A percentile compares a stretch with the other conserved stretches of the same genome.
These are phyloP conservation scores for Monopis laevigella DNA, from an alignment of 2,888 invertebrate genomes.

Conservation along the genomic window DNA sequence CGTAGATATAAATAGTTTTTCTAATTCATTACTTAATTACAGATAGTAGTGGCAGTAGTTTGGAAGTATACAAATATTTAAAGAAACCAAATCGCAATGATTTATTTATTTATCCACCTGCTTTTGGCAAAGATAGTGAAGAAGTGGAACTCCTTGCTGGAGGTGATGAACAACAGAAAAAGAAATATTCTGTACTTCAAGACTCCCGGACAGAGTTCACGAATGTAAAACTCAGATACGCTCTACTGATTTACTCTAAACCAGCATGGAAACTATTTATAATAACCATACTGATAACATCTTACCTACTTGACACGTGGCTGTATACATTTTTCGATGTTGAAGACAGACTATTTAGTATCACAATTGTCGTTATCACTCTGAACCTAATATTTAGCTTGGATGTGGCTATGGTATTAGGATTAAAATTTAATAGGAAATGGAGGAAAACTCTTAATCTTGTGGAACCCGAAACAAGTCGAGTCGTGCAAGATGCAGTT, in stretches of 20 bases:
- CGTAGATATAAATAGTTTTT: too few relatives aligned
- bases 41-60: slow-evolving; percentile 20
- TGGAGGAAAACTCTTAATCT: slow-evolving; percentile 57
- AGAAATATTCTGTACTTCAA: slow-evolving; percentile 49
- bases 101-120: slow-evolving; percentile 19
- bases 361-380: slow-evolving; percentile 35
- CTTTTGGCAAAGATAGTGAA: not conserved
- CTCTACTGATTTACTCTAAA: slow-evolving; percentile 45
- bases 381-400: slow-evolving; percentile 41
- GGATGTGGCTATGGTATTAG: slow-evolving; percentile 43
- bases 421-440: slow-evolving; percentile 46
- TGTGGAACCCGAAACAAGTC: slow-evolving; percentile 43
- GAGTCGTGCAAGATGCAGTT: slow-evolving; percentile 38
- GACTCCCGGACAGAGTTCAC: slow-evolving; percentile 44
- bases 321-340: slow-evolving; percentile 42
- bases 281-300: slow-evolving; percentile 38
- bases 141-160: too few relatives aligned
- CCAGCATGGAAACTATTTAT: slow-evolving; percentile 45
- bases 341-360: slow-evolving; percentile 32
- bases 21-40: not conserved
- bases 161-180: slow-evolving; percentile 32
- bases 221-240: slow-evolving; percentile 38
- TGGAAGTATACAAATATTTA: slow-evolving; percentile 43
- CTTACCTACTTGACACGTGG: slow-evolving; percentile 45
- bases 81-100: slow-evolving; percentile 29